Conservation (phyloP, 1,140 invertebrate species). For the Acyrthosiphon pisum region DNA sequence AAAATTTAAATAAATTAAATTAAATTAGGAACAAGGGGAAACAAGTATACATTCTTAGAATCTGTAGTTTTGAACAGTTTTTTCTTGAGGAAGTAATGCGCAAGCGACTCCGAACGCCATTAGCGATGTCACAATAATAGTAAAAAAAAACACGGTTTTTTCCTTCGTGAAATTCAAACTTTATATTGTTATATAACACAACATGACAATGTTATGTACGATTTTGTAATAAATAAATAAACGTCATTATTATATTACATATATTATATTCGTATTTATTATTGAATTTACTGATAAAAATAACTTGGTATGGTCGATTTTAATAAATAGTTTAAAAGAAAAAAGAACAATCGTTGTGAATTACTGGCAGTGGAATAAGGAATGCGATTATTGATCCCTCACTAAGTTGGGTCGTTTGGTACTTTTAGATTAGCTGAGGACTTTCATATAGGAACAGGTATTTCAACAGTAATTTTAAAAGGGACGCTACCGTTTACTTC, state of each 20-base stretch:
- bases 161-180: background rate
- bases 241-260: background rate
- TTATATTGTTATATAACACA: background rate
- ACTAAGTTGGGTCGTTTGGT: slow-evolving; percentile 3
- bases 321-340: background rate
- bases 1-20: slow-evolving; percentile 16
- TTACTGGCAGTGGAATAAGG: background rate
- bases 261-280: background rate
- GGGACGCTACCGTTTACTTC: background rate
- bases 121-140: background rate
- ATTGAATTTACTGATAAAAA: background rate
- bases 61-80: background rate
- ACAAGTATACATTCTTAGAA: background rate
- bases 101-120: background rate
- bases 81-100: background rate
- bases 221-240: background rate
- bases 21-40: background rate
- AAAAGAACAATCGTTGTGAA: background rate
- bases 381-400: background rate
- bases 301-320: background rate
- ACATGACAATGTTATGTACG: background rate
- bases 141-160: background rate
- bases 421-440: slow-evolving; percentile 7
- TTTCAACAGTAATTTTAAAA: slow-evolving; percentile 23
- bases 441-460: background rate